Evolutionary conservation across 1,140 invertebrate species (phyloP), one percentile per base, ranked within the genome.

Genomic region (Agraylea sexmaculata): DNA sequence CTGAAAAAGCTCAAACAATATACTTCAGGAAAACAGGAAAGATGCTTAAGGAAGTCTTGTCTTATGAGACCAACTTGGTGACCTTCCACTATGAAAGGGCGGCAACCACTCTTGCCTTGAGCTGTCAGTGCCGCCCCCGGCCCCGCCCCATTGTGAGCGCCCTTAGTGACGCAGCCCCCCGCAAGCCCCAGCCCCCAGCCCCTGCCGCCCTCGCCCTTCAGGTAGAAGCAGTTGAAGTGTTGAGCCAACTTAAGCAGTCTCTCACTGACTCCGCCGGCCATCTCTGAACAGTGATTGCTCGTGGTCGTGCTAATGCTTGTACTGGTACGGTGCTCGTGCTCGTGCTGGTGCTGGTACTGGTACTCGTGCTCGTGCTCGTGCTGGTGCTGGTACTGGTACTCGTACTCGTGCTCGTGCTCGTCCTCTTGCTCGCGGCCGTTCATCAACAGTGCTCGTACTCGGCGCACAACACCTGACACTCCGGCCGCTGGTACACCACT

Each of bases 21-120:
- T 58, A 89, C 83, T 68, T 91, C 79, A 20, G 86, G 82, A 62
- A 83, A 87, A 58, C 75, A 74, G 30, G 83, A 66, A 40, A 92
- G 70, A 54, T 87, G 71, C 55, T 79, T 75, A 54, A 82, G 70
- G 25, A 93, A 78, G 68, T 89, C 80, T 15, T 80, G 77, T 54
- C 80, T 71, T 40, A 94, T 75, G 28, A 92, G 67, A 27, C 90
- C 89, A 32, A 93, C 83, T 73, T 91, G 86, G 54, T 80, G 75
- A 33, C 83, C 85, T 57, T 83, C 83, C 13, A 91, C 80, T 46
- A 88, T 70, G 62, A 93, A 91, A 28, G 87, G 85, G 56, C 76
- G 74, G 64, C 53, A 51, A 63, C 58, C 38, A 55, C 49, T 38
- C n/a, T 34, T 11, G 40, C 45, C 37, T 46, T 45, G 45, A 50